phyloP scores from a whole-genome alignment of 2,113 vertebrate species.

The Porphyrio hochstetteri region DNA sequence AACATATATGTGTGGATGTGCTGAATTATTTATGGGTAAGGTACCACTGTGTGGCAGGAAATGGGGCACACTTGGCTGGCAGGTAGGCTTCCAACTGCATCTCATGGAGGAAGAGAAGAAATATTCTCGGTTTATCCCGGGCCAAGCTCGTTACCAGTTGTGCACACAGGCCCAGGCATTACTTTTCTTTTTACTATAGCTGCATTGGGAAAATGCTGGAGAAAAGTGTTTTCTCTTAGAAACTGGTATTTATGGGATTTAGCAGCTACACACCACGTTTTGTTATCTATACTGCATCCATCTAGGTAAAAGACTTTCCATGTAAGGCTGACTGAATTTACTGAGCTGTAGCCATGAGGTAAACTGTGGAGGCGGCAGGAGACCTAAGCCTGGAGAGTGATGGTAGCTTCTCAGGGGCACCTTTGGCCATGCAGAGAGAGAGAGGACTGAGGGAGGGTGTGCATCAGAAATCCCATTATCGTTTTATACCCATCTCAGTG shows the following conservation, averaged over 20 bases:
- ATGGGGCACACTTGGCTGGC: neutral
- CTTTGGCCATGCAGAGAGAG: neutral
- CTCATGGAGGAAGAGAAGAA: neutral
- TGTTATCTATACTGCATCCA: neutral
- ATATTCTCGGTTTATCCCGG: neutral
- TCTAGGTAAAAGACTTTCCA: neutral
- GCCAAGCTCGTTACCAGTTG: neutral
- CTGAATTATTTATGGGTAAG: slow-evolving; percentile 44
- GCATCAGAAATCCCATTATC: neutral
- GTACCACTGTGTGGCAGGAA: neutral
- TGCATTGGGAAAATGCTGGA: neutral
- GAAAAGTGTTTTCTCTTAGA: neutral
- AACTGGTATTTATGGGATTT: neutral
- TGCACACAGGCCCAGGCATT: neutral
- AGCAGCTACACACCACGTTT: neutral
- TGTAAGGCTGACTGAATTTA: neutral
- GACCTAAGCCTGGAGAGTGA: neutral
- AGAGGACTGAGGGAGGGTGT: neutral
- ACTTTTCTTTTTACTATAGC: neutral
- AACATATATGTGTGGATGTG: neutral
- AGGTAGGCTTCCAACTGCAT: neutral
- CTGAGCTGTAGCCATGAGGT: neutral
- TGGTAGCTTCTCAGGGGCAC: neutral
- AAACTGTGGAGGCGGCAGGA: neutral
- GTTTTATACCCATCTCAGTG: fast-evolving